Evolutionary conservation across 2,888 invertebrate genomes (phyloP).

Genomic region (Apamea anceps): DNA sequence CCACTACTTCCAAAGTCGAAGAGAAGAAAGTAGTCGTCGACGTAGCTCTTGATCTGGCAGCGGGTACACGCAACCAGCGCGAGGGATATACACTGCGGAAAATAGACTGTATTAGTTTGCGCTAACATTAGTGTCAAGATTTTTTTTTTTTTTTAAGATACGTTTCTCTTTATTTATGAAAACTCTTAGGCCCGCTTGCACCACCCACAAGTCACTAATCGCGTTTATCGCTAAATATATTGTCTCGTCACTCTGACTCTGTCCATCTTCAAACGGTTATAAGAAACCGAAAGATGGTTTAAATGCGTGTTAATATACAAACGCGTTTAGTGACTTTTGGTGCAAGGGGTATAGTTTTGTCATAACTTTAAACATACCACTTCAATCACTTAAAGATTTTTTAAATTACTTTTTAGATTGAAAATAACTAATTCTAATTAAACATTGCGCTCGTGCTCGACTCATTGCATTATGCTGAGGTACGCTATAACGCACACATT

Average conservation of each 20-base stretch:
- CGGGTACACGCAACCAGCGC: conserved; percentile 13
- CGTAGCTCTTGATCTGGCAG: conserved; percentile 1
- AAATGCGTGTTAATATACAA: background rate
- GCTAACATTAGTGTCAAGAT: background rate
- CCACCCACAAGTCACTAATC: too few relatives aligned
- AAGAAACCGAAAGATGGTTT: background rate
- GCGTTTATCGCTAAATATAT: background rate
- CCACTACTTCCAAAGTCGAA: background rate
- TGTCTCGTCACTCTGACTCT: background rate
- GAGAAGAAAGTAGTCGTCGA: background rate
- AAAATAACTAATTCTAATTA: background rate
- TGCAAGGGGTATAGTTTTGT: background rate
- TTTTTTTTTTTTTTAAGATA: too few relatives aligned
- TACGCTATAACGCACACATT: conserved; percentile 12
- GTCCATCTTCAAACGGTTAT: background rate
- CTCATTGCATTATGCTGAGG: background rate
- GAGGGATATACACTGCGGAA: conserved; percentile 26
- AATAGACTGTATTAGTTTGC: conserved; percentile 2
- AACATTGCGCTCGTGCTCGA: background rate
- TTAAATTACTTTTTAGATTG: background rate
- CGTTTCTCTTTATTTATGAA: background rate
- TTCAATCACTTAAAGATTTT: background rate
- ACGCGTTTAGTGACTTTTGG: background rate
- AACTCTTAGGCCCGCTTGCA: background rate
- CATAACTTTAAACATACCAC: background rate